Conservation (phyloP, 2,888 invertebrate genomes). For the Drosophila nr. perissopoda region DNA sequence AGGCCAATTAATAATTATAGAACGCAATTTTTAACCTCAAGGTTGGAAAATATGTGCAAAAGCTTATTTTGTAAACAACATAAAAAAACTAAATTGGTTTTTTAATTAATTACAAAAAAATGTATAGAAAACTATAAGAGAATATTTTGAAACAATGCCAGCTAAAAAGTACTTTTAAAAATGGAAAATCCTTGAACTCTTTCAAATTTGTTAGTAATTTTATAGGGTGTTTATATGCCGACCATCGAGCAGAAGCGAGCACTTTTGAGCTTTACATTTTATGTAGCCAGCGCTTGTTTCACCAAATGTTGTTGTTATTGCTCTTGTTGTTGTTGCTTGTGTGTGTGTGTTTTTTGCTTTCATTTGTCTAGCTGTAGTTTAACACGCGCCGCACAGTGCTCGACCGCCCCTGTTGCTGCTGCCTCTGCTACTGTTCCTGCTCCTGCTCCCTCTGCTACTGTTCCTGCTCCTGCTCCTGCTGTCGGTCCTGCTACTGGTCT, state of each 20-base stretch:
- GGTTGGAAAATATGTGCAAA: not conserved
- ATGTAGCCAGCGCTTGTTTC: constrained; percentile 65
- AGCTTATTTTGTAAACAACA: not conserved
- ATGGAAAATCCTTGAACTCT: not conserved
- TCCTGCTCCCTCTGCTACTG: constrained; percentile 2
- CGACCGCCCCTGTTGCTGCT: constrained; percentile 36
- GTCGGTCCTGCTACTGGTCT: constrained; percentile 23
- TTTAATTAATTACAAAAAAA: not conserved
- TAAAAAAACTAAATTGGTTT: not conserved
- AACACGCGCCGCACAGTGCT: constrained; percentile 65
- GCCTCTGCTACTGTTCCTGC: constrained; percentile 25
- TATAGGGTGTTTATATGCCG: constrained; percentile 37
- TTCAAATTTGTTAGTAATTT: not conserved
- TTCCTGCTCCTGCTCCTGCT: not conserved
- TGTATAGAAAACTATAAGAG: no score
- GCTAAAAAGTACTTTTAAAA: not conserved
- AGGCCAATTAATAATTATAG: not conserved
- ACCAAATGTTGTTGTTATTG: constrained; percentile 50
- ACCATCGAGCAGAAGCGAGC: constrained; percentile 44
- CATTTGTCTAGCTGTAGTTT: constrained; percentile 76
- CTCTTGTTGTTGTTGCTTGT: constrained; percentile 2
- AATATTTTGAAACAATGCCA: not conserved
- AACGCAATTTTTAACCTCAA: not conserved
- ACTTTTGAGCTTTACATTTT: constrained; percentile 76
- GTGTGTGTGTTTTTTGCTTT: constrained; percentile 50